Evolutionary conservation across 2,888 invertebrate species (phyloP).

Genomic region (Drosophila merina): DNA sequence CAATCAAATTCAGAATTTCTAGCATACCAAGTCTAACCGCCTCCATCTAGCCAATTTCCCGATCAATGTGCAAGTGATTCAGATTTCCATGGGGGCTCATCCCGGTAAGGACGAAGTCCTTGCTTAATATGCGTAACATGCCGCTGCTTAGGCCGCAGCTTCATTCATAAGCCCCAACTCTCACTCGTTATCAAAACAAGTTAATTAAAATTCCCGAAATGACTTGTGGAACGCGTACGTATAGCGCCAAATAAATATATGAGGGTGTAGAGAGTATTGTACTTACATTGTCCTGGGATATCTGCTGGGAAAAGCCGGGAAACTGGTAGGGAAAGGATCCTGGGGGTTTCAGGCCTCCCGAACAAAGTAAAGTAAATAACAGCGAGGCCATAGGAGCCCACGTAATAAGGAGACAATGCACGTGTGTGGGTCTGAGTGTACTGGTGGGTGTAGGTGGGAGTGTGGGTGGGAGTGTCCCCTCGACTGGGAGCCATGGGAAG

Average conservation of each 20-base stretch:
- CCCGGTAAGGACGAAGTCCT: neutral
- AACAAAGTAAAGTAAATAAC: constrained; percentile 57
- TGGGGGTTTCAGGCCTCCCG: constrained; percentile 14
- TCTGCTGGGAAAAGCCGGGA: constrained; percentile 38
- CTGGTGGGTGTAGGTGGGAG: neutral
- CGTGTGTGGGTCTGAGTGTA: constrained; percentile 19
- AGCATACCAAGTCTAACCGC: neutral
- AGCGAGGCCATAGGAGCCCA: constrained; percentile 36
- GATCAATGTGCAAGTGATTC: neutral
- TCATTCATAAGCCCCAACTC: constrained; percentile 20
- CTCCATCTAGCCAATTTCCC: constrained; percentile 9
- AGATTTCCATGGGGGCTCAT: constrained; percentile 1
- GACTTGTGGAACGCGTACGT: constrained; percentile 54
- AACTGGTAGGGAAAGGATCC: constrained; percentile 9
- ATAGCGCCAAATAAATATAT: constrained; percentile 13
- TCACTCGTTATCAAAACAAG: constrained; percentile 55
- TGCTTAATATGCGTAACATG: constrained; percentile 30
- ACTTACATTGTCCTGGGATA: constrained; percentile 54
- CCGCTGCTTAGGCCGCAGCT: neutral
- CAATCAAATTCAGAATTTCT: neutral
- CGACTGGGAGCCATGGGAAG: neutral
- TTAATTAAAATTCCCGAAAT: constrained; percentile 76
- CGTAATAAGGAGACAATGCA: constrained; percentile 64
- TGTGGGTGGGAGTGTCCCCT: neutral
- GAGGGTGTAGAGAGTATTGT: constrained; percentile 16